phyloP scores from a whole-genome alignment of 2,888 invertebrate genomes.

The Tryphoninae sp. region DNA sequence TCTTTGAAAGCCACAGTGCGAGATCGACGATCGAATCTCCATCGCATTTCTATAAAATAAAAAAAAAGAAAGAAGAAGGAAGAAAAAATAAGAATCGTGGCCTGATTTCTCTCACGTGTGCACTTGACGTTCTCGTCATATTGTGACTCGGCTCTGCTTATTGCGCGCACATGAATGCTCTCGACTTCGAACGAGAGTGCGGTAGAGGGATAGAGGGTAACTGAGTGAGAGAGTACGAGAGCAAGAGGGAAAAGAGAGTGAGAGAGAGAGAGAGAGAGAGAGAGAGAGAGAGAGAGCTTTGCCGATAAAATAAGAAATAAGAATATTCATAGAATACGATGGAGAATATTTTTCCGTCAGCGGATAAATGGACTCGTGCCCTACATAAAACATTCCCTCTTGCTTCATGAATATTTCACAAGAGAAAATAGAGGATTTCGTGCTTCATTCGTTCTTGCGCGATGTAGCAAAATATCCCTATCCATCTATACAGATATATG shows the following conservation, averaged over 20 bases:
- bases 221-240: too few species aligned
- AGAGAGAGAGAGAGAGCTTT: constrained; percentile 21
- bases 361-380: constrained; percentile 27
- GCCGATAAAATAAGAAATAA: constrained; percentile 63
- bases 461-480: neutral
- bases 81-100: neutral
- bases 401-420: constrained; percentile 13
- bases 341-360: constrained; percentile 22
- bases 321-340: constrained; percentile 53
- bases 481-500: neutral
- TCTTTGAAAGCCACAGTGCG: neutral
- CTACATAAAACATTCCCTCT: constrained; percentile 28
- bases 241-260: too few species aligned
- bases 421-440: constrained; percentile 10
- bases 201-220: too few species aligned
- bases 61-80: too few species aligned
- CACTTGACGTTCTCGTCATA: constrained; percentile 69
- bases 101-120: constrained; percentile 44
- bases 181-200: constrained; percentile 63
- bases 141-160: constrained; percentile 67
- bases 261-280: too few species aligned
- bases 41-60: too few species aligned
- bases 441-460: constrained; percentile 23
- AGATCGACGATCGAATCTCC: constrained; percentile 37
- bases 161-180: constrained; percentile 68